Evolutionary conservation across 2,113 vertebrate species (phyloP), one percentile per base, ranked within the genome.

Genomic region (Steatornis caripensis): DNA sequence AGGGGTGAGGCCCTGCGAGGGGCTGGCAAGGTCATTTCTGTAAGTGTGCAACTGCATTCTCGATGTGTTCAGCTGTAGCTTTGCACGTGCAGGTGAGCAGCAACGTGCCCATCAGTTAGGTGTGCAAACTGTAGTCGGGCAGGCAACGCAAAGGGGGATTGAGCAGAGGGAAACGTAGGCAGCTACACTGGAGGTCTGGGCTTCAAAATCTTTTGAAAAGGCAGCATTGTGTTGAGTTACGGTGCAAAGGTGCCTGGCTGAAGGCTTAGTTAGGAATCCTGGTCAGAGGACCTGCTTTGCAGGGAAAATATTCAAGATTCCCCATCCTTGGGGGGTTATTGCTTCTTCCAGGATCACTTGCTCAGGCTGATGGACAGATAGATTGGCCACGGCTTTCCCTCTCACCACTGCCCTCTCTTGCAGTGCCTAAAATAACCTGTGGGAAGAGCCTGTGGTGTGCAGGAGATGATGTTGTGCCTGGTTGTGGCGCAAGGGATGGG

Each of bases 1-100:
- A 90, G 83, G 23, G 79, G 26, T 4, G n/a, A 94, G 83, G 53
- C 61, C 70, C 37, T 85, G 11, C 45, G 76, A 93, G 76, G 71
- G 60, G 82, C 94, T 57, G 96, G 80, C 89, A 46, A 92, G 74
- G 84, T 83, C 4, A 7, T 64, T 91, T 95, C 51, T 86, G 1
- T 43, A 93, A 81, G 95, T 92, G 96, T 96, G 97, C 96, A 96
- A 96, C 93, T 96, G 96, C 93, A 89, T 96, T 88, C 61, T 88
- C 0, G 0, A 13, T 22, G 51, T 66, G 6, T n/a, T 72, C 12
- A 23, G 41, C 54, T 41, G 41, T 39, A 53, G 71, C 24, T 82
- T 46, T 68, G 79, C 69, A n/a, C 3, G 1, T 51, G 22, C 43
- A 62, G 71, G 55, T 29, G 48, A 61, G 79, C 60, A 70, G 68